Percentiles rank a stretch among this genome's conserved stretches.
Evolutionary conservation across 2,113 vertebrate genomes (phyloP).

Genomic region (Plecturocebus donacophilus): DNA sequence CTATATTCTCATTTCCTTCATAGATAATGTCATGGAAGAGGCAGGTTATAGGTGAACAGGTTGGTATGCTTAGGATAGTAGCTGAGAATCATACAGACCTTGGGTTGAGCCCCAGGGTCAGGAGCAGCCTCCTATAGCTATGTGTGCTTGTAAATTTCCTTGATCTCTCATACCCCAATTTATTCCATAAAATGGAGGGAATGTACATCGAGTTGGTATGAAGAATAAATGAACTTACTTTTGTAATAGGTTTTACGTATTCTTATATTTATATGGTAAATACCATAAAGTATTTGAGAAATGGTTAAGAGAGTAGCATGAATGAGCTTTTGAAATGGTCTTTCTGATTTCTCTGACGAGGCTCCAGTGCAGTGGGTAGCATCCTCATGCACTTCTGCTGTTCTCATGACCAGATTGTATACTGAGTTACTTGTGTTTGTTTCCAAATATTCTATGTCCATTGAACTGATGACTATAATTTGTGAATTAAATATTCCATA

Average conservation of each 20-base stretch:
- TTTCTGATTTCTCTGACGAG: not conserved
- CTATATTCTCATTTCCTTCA: not conserved
- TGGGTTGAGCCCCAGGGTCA: not conserved
- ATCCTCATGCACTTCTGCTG: not conserved
- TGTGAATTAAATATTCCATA: not conserved
- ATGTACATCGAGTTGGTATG: not conserved
- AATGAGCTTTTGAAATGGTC: not conserved
- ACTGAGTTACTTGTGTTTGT: not conserved
- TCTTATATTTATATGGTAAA: not conserved
- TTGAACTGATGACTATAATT: not conserved
- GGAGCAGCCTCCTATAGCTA: not conserved
- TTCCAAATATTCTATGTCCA: not conserved
- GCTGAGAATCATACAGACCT: not conserved
- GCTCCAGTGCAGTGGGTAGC: fast-evolving
- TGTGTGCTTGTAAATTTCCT: not conserved
- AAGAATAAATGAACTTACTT: not conserved
- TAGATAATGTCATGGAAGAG: not conserved
- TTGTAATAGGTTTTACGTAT: not conserved
- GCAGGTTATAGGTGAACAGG: not conserved
- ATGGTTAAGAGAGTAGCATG: not conserved
- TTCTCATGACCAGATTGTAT: not conserved
- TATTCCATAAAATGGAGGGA: not conserved
- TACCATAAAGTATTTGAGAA: not conserved
- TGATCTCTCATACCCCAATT: not conserved
- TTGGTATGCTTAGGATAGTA: not conserved